Conservation (phyloP, 2,113 vertebrate genomes). For the Bujurquina vittata region DNA sequence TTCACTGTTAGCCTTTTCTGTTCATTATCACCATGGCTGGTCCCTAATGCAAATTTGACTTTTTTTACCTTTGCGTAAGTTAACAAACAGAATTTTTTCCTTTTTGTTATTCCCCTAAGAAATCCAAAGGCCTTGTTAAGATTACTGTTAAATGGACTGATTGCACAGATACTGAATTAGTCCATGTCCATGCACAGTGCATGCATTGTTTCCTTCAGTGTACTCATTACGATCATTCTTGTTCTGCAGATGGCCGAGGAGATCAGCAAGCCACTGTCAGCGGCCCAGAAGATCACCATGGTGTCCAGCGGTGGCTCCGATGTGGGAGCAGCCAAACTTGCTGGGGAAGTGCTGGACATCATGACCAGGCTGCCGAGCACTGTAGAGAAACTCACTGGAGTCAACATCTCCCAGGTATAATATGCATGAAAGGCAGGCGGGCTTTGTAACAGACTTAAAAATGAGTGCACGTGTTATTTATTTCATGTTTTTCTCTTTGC, state of each 20-base stretch:
- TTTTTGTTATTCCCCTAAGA: not conserved
- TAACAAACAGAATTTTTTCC: too few species aligned
- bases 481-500: not conserved
- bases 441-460: not conserved
- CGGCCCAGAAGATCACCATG: constrained; percentile 87
- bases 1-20: not conserved
- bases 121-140: not conserved
- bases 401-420: constrained; percentile 85
- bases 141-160: too few species aligned
- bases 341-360: constrained; percentile 90
- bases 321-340: constrained; percentile 88
- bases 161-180: too few species aligned
- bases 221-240: not conserved
- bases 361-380: constrained; percentile 83
- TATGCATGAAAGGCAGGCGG: not conserved
- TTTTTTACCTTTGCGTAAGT: not conserved
- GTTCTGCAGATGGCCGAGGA: constrained; percentile 86
- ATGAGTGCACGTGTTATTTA: rapidly evolving
- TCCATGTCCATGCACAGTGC: too few species aligned
- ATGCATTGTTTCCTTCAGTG: not conserved
- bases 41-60: not conserved
- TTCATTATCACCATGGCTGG: not conserved
- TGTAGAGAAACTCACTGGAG: constrained; percentile 88
- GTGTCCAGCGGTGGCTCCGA: constrained; percentile 87
- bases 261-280: constrained; percentile 86